Evolutionary conservation across 2,888 invertebrate genomes (phyloP).

Genomic region (Trichopoda pennipes): DNA sequence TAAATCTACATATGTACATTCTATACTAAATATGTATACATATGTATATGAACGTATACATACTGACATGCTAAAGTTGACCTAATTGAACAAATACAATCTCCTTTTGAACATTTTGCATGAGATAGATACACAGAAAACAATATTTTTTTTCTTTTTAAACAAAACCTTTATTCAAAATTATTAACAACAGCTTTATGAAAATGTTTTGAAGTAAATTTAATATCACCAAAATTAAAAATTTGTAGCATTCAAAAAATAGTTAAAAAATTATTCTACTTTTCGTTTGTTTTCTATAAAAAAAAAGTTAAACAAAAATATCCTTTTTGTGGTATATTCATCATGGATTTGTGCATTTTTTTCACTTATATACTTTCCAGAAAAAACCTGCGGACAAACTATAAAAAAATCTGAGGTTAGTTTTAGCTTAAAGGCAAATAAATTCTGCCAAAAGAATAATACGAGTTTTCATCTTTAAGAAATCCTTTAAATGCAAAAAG

Average conservation of each 20-base stretch:
- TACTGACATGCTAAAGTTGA: constrained; percentile 54
- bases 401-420: too few species aligned
- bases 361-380: neutral
- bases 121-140: neutral
- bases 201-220: too few species aligned
- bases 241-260: too few species aligned
- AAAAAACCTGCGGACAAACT: too few species aligned
- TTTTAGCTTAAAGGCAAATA: too few species aligned
- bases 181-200: too few species aligned
- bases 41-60: constrained; percentile 4
- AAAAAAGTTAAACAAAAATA: constrained; percentile 25
- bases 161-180: too few species aligned
- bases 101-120: neutral
- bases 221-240: too few species aligned
- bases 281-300: constrained; percentile 12
- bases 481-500: too few species aligned
- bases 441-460: too few species aligned
- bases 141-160: neutral
- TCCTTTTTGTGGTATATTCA: constrained; percentile 12
- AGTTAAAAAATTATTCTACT: neutral
- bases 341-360: neutral
- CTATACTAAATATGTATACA: neutral
- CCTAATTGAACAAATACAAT: constrained; percentile 50
- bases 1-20: constrained; percentile 10
- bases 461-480: too few species aligned